Evolutionary conservation across 1,140 invertebrate species (phyloP).

Genomic region (Drosophila cardini): DNA sequence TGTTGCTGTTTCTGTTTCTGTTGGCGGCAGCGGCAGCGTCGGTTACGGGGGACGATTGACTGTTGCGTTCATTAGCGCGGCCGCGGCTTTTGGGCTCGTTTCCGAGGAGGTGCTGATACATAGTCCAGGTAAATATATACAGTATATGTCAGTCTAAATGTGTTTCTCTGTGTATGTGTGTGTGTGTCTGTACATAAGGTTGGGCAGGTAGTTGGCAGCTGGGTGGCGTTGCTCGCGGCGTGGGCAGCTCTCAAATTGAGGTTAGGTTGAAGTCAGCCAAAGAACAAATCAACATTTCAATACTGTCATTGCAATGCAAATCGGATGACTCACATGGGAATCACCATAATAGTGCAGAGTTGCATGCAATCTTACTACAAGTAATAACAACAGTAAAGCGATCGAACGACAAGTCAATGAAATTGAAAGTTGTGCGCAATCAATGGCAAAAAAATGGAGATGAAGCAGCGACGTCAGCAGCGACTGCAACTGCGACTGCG

Average conservation of each 20-base stretch:
- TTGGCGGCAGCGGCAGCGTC: slow-evolving; percentile 30
- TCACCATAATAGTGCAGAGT: slow-evolving; percentile 45
- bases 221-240: slow-evolving; percentile 60
- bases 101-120: slow-evolving; percentile 72
- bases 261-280: slow-evolving; percentile 38
- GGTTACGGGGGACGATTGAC: slow-evolving; percentile 64
- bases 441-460: slow-evolving; percentile 35
- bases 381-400: slow-evolving; percentile 24
- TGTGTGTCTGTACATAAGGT: slow-evolving; percentile 34
- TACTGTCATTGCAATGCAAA: slow-evolving; percentile 56
- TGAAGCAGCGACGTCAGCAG: slow-evolving; percentile 1
- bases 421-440: slow-evolving; percentile 71
- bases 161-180: slow-evolving; percentile 16
- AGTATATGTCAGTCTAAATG: neutral
- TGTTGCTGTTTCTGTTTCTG: slow-evolving; percentile 23
- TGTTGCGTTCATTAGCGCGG: slow-evolving; percentile 82
- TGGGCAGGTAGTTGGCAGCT: slow-evolving; percentile 59
- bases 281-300: slow-evolving; percentile 42
- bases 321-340: slow-evolving; percentile 72
- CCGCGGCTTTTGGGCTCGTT: slow-evolving; percentile 65
- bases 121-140: slow-evolving; percentile 64
- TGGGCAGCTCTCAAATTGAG: slow-evolving; percentile 49
- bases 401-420: slow-evolving; percentile 60
- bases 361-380: slow-evolving; percentile 10
- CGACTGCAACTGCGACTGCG: slow-evolving; percentile 10